Evolutionary conservation across 2,888 invertebrate genomes (phyloP), one percentile per base, ranked within the genome.

Genomic region (Agapostemon virescens): DNA sequence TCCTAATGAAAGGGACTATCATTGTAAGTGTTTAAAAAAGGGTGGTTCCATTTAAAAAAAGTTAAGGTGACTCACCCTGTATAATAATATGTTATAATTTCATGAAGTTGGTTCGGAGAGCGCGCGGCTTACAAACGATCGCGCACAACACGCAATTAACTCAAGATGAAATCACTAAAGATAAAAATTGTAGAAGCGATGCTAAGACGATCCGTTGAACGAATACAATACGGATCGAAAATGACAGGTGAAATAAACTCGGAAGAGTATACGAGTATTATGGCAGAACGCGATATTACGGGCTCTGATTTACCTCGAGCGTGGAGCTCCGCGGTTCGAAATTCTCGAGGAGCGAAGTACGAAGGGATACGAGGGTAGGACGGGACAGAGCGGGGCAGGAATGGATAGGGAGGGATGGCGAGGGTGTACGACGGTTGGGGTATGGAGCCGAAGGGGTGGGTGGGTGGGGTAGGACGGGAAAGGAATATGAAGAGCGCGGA

Each of bases 401-500:
- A n/a, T n/a, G n/a, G n/a, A n/a, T n/a, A n/a, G n/a, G n/a, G 61
- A 20, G 36, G 64, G 63, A 67, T 40, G 74, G 38, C 66, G 68
- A 71, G 55, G 73, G n/a, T n/a, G n/a, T n/a, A n/a, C n/a, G n/a
- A n/a, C n/a, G n/a, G n/a, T n/a, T n/a, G n/a, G n/a, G n/a, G n/a
- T n/a, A n/a, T n/a, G n/a, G n/a, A n/a, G n/a, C n/a, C n/a, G n/a
- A n/a, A n/a, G n/a, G n/a, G n/a, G n/a, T n/a, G n/a, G n/a, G n/a
- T n/a, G n/a, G n/a, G n/a, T n/a, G n/a, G n/a, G n/a, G n/a, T n/a
- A n/a, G n/a, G 66, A 73, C 55, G 69, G 81, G 83, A 77, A 78
- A 69, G 85, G 78, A 84, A 81, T 77, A 83, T 80, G 81, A 82
- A 82, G 82, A 74, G 78, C 61, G 74, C 76, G 83, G 77, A 75